Evolutionary conservation across 2,888 invertebrate genomes (phyloP), one percentile per base, ranked within the genome.

Genomic region (Mimas tiliae): DNA sequence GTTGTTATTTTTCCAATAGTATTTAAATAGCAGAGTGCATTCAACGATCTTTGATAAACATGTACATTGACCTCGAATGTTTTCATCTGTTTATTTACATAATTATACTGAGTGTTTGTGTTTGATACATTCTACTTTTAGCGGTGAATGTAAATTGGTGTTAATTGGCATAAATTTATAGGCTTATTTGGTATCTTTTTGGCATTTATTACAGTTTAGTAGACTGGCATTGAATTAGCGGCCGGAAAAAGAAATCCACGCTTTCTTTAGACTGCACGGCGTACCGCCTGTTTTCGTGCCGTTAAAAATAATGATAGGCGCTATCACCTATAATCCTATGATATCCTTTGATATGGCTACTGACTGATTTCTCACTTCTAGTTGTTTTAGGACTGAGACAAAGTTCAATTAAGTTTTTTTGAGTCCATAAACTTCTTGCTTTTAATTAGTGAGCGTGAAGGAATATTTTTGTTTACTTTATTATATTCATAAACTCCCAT

Each of bases 11-110:
- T 65, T 7, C 19, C 27, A 64, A 19, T 9, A n/a, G 55, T n/a
- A 58, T 58, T 47, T 27, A 38, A 67, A 65, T 66, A 1, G 1
- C 62, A 34, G 67, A 45, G 69, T 68, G 65, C 69, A 71, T 73
- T 68, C 72, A 73, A 75, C 68, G 74, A 69, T 77, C 74, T 71
- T 75, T 73, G 74, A 76, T 76, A 77, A 77, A 65, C 58, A 65
- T 48, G 65, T 65, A 58, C 55, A 67, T 67, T 69, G 70, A 70
- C 68, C 69, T 58, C 66, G 64, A 71, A 71, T 63, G 48, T 66
- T 65, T 67, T 47, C 55, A 38, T 21, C 16, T 48, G 38, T 58
- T 65, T 58, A 58, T 34, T 47, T 47, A 47, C 52, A 53, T 65
- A 65, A 65, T 65, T 58, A 65, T 58, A 58, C 58, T 52, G 34